Percentiles rank a stretch among this genome's conserved stretches.
phyloP scores from a whole-genome alignment of 2,888 invertebrate genomes.

The Apotomis betuletana region DNA sequence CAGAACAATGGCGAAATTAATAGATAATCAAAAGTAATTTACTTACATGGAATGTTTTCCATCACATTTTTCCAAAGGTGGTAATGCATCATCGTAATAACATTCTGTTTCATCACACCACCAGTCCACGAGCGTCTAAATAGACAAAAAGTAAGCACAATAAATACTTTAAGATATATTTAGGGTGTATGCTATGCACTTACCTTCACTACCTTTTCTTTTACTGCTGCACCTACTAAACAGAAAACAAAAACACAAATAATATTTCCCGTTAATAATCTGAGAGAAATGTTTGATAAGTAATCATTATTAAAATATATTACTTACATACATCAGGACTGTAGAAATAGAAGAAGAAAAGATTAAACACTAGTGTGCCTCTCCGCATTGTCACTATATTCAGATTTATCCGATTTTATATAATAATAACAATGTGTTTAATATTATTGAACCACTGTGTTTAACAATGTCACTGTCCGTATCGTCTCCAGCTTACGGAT shows the following conservation, averaged over 20 bases:
- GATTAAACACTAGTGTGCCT: neutral
- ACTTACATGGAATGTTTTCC: slow-evolving; percentile 55
- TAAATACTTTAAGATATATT: neutral
- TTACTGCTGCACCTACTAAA: slow-evolving; percentile 1
- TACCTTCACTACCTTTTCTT: slow-evolving; percentile 1
- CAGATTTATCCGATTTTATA: neutral
- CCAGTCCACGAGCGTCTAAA: slow-evolving; percentile 38
- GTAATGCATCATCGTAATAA: slow-evolving; percentile 37
- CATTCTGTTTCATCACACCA: slow-evolving; percentile 57
- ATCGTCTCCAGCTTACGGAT: neutral
- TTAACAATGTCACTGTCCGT: slow-evolving; percentile 5
- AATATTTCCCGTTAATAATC: neutral
- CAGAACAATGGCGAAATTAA: too few relatives aligned
- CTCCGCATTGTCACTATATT: neutral
- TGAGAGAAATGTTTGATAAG: too few relatives aligned
- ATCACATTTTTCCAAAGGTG: slow-evolving; percentile 59
- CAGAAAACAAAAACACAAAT: neutral
- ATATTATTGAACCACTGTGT: neutral
- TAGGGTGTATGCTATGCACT: neutral
- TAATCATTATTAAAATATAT: neutral
- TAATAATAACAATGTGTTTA: neutral
- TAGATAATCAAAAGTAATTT: slow-evolving; percentile 39
- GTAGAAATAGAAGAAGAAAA: slow-evolving; percentile 10
- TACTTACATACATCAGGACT: neutral
- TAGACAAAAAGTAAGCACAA: slow-evolving; percentile 19